Evolutionary conservation across 2,113 vertebrate species (phyloP).

Genomic region (Sakesphorus luctuosus): DNA sequence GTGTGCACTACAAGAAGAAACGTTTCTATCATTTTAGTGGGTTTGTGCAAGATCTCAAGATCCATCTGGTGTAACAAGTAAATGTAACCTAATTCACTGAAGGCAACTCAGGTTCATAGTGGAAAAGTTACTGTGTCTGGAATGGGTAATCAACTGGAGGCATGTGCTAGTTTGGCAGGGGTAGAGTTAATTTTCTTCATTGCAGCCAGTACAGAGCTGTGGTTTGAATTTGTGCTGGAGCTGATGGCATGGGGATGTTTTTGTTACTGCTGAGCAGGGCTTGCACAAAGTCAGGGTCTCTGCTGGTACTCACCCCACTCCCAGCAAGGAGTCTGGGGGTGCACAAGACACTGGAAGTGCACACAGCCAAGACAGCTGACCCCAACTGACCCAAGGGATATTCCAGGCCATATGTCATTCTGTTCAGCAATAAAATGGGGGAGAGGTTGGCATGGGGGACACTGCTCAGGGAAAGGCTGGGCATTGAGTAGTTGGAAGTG

Average conservation of each 20-base stretch:
- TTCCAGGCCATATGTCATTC: not conserved
- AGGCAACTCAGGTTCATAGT: not conserved
- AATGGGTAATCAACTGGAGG: not conserved
- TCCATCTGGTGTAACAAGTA: not conserved
- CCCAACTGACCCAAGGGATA: not conserved
- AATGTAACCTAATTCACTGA: not conserved
- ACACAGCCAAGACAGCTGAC: not conserved
- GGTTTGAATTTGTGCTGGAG: not conserved
- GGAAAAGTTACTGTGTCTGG: not conserved
- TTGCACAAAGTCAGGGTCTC: not conserved
- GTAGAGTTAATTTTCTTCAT: not conserved
- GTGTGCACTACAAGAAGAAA: not conserved
- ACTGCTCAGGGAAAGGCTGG: not conserved
- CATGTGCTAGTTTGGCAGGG: not conserved
- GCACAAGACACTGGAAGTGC: not conserved
- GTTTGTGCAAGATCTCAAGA: not conserved
- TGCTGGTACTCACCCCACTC: not conserved
- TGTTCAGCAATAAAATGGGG: not conserved
- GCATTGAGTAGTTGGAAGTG: not conserved
- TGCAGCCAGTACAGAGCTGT: not conserved
- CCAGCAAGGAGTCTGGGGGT: fast-evolving
- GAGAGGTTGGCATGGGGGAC: not conserved
- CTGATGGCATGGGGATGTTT: not conserved
- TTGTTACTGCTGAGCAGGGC: not conserved
- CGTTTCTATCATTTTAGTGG: not conserved